These are phyloP conservation scores for Plutomurus gul DNA, from an alignment of 1,140 invertebrate genomes.

Conservation along the genomic window DNA sequence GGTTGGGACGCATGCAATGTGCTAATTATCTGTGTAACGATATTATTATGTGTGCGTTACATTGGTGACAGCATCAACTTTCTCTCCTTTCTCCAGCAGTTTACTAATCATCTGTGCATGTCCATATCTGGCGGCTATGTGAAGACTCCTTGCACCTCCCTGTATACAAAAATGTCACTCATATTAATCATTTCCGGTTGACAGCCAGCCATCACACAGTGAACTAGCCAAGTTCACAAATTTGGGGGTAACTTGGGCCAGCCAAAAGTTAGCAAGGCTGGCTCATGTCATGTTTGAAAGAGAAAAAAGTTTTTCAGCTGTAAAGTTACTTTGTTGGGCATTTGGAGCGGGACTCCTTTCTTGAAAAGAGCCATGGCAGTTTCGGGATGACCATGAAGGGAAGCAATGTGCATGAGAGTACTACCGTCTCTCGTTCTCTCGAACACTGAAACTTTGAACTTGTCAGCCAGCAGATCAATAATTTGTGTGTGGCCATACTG, in stretches of 20 bases:
- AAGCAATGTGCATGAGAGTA: conserved; percentile 97
- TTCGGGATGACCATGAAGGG: conserved; percentile 92
- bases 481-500: conserved; percentile 93
- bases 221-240: neutral
- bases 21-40: neutral
- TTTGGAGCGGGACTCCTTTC: conserved; percentile 98
- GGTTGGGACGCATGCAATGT: too few species aligned
- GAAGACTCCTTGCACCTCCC: conserved; percentile 87
- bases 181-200: neutral
- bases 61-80: conserved; percentile 91
- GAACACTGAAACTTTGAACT: conserved; percentile 94
- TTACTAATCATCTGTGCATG: conserved; percentile 98
- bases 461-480: conserved; percentile 95
- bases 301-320: too few species aligned
- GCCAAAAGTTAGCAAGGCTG: neutral
- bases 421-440: conserved; percentile 95
- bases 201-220: neutral
- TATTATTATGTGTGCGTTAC: conserved; percentile 63
- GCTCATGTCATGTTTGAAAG: neutral
- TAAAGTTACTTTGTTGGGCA: conserved; percentile 99
- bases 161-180: conserved; percentile 54
- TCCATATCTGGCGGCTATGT: conserved; percentile 88
- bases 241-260: neutral
- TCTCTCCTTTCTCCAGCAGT: conserved; percentile 91
- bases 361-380: conserved; percentile 98